Conservation (phyloP, 2,888 invertebrate species). For the Gibbula magus region DNA sequence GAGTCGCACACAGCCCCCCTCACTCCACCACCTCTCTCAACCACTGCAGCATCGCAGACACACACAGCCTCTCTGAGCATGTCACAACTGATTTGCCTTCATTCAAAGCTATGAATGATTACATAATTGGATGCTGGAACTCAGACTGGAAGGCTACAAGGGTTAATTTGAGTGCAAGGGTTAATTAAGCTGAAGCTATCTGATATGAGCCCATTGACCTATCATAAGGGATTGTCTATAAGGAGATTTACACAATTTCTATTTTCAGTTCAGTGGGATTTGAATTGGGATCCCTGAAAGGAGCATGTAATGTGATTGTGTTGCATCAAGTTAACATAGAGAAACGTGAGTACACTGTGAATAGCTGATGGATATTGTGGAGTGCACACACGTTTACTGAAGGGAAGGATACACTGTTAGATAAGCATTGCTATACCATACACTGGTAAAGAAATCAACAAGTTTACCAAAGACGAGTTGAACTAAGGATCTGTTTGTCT, state of each 20-base stretch:
- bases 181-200: neutral
- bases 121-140: too few species aligned
- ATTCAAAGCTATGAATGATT: too few species aligned
- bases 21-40: neutral
- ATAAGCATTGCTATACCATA: too few species aligned
- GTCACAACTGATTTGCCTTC: too few species aligned
- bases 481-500: too few species aligned
- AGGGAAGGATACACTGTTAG: too few species aligned
- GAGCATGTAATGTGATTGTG: neutral
- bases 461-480: too few species aligned
- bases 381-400: too few species aligned
- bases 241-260: conserved; percentile 11
- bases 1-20: neutral
- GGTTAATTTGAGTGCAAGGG: neutral
- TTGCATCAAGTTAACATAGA: neutral
- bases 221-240: neutral
- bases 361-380: too few species aligned
- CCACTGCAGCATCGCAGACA: neutral
- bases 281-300: neutral
- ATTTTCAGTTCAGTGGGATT: conserved; percentile 18
- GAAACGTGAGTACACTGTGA: neutral
- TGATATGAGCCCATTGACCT: neutral
- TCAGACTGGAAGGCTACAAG: neutral
- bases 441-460: too few species aligned
- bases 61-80: too few species aligned